phyloP scores from a whole-genome alignment of 2,797 vertebrate species.

The Sebastolobus alascanus region DNA sequence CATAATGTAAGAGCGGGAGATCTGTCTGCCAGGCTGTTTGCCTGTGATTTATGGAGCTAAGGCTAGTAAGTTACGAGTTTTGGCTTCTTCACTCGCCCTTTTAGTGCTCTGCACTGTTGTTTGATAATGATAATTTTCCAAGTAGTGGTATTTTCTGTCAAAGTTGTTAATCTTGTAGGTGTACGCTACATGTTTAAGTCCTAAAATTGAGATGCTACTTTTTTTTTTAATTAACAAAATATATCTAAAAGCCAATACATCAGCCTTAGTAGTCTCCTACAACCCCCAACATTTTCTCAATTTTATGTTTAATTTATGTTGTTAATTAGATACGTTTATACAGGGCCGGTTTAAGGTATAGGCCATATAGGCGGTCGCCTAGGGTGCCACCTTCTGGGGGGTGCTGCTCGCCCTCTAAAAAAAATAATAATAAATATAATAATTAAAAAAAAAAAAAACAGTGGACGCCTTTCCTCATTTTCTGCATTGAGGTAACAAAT shows the following conservation, averaged over 20 bases:
- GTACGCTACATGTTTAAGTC: neutral
- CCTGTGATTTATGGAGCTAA: conserved; percentile 65
- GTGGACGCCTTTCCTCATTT: no score
- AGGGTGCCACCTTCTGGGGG: no score
- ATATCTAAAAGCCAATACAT: neutral
- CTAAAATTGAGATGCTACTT: neutral
- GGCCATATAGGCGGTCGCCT: no score
- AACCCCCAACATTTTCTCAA: neutral
- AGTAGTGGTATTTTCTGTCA: neutral
- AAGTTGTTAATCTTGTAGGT: conserved; percentile 3
- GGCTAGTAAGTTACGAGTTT: conserved; percentile 30
- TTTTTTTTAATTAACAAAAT: neutral
- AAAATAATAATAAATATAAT: no score
- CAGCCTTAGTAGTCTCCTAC: neutral
- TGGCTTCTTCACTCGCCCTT: conserved; percentile 17
- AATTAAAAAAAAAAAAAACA: no score
- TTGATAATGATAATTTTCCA: neutral
- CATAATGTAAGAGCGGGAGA: conserved; percentile 76
- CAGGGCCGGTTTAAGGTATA: no score
- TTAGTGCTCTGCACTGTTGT: conserved; percentile 5
- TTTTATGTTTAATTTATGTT: neutral
- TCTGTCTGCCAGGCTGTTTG: conserved; percentile 66
- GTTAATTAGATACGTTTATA: neutral
- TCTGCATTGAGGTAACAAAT: no score
- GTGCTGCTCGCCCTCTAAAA: no score